Evolutionary conservation across 1,140 invertebrate genomes (phyloP).

Genomic region (Tetraneura akinire): DNA sequence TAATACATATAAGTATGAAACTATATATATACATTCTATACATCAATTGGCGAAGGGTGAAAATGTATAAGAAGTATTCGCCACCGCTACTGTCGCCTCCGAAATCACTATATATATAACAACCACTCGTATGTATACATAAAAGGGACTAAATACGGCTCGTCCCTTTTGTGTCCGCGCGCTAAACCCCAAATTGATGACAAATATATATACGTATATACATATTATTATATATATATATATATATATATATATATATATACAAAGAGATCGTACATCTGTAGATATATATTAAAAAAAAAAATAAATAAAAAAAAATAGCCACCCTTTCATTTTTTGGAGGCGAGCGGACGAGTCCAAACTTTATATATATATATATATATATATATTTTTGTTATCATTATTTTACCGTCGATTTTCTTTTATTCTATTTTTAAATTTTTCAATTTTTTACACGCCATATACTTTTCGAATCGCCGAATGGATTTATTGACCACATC

Average conservation of each 20-base stretch:
- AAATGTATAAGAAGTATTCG: neutral
- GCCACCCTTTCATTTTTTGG: neutral
- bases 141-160: conserved; percentile 40
- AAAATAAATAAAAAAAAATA: neutral
- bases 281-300: no score
- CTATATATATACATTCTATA: neutral
- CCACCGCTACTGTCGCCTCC: neutral
- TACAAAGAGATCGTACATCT: neutral
- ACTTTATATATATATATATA: no score
- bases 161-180: conserved; percentile 35
- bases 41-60: neutral
- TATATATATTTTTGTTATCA: conserved; percentile 8
- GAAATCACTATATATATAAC: no score
- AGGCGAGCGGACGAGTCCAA: conserved; percentile 24
- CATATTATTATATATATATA: no score
- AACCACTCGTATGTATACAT: no score
- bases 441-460: conserved; percentile 25
- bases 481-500: conserved; percentile 34
- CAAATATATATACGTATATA: conserved; percentile 13
- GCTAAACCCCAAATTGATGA: conserved; percentile 49
- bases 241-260: no score
- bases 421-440: neutral
- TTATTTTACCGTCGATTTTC: neutral
- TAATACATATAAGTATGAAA: no score
- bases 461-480: conserved; percentile 28